Evolutionary conservation across 2,888 invertebrate genomes (phyloP), one percentile per base, ranked within the genome.

Genomic region (Coelinius sp.): DNA sequence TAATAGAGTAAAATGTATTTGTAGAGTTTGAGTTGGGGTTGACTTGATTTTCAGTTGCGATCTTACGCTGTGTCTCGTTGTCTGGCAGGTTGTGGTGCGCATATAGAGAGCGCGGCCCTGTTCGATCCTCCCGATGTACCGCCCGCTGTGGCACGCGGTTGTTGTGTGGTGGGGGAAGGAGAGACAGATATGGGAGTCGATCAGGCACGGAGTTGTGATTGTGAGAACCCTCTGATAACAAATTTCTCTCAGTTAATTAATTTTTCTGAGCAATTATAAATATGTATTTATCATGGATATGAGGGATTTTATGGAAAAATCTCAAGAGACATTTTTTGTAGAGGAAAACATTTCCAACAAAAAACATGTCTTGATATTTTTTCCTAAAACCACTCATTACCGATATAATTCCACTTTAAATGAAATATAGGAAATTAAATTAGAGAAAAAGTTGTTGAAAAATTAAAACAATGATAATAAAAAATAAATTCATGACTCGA

Each of bases 101-200:
- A 80, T 80, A 79, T 79, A 82, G 79, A 79, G 74, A 79, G 76
- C 80, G 79, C 84, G 81, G 80, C 80, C 84, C 81, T 80, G 79
- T 80, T 81, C 81, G 79, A 83, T 81, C 81, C 81, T 81, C 80
- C 71, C 79, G 82, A 82, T 82, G 82, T 80, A 76, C 78, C 77
- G 77, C 78, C 46, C 62, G 71, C 64, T 69, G 41, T 63, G 72
- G 69, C 71, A 71, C 74, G 73, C 65, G 70, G 68, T 77, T 59
- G 65, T 68, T 69, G 46, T 2, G 64, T 78, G 82, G 83, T 82
- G 82, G 82, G 81, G 78, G 81, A 25, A 74, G 71, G 82, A 82
- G 83, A 81, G 79, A 81, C 14, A 73, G 71, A 80, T 79, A 69
- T 72, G 77, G 75, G 75, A 80, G 77, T 76, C 70, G 63, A 70